phyloP scores from a whole-genome alignment of 2,113 vertebrate genomes.

The Syngnathus scovelli region DNA sequence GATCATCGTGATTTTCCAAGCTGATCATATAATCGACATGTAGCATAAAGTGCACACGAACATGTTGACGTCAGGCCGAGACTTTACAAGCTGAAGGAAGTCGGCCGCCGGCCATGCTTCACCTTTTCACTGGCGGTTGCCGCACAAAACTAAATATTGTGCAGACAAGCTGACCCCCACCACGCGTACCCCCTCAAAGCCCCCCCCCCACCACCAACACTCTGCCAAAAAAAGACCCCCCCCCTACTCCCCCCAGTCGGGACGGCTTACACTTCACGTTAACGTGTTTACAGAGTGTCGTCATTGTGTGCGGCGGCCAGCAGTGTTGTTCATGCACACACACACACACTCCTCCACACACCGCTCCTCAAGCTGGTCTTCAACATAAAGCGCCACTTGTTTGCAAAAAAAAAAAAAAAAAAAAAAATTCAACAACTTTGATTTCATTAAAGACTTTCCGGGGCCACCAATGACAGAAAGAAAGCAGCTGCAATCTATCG shows the following conservation, averaged over 20 bases:
- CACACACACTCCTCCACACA: neutral
- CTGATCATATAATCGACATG: too few species aligned
- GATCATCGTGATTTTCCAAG: too few species aligned
- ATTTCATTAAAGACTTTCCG: neutral
- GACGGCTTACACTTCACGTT: neutral
- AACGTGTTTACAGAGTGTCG: slow-evolving; percentile 22
- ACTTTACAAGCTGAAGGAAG: neutral
- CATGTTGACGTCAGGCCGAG: neutral
- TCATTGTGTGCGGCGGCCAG: slow-evolving; percentile 19
- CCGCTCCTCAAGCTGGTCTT: neutral
- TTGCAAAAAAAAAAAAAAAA: neutral
- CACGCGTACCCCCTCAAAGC: neutral
- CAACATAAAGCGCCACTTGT: neutral
- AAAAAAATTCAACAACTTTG: neutral
- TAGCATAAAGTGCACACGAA: too few species aligned
- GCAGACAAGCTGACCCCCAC: slow-evolving; percentile 6
- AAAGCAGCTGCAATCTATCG: neutral
- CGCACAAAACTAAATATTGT: slow-evolving; percentile 20
- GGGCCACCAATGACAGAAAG: too few species aligned
- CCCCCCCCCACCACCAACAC: neutral
- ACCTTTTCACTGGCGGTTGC: slow-evolving; percentile 10
- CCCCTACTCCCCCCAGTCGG: neutral
- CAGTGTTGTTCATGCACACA: slow-evolving; percentile 11
- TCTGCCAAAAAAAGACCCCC: neutral
- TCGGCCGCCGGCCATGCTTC: neutral